These are phyloP conservation scores for Columbina picui DNA, from an alignment of 2,113 vertebrate species.

Conservation along the genomic window DNA sequence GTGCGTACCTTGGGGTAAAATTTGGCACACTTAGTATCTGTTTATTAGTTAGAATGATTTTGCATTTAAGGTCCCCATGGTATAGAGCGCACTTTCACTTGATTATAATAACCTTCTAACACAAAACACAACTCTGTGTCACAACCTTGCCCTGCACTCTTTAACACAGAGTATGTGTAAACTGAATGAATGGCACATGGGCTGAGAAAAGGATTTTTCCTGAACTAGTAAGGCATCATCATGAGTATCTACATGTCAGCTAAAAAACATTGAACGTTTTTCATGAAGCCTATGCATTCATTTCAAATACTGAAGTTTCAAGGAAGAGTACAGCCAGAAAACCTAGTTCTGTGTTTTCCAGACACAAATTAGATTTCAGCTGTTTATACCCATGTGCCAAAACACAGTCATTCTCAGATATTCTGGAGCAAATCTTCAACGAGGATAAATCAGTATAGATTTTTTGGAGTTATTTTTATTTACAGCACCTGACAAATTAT, in stretches of 20 bases:
- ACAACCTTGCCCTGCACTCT: not conserved
- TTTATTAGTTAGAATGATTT: not conserved
- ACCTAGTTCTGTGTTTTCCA: not conserved
- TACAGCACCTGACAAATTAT: not conserved
- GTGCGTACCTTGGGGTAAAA: not conserved
- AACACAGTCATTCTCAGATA: not conserved
- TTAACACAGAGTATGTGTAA: fast-evolving
- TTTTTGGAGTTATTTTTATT: not conserved
- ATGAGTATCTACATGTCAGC: fast-evolving
- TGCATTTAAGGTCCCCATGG: not conserved
- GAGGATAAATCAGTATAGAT: fast-evolving
- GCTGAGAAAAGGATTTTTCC: not conserved
- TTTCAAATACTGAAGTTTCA: fast-evolving
- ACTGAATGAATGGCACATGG: fast-evolving
- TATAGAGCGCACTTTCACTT: not conserved
- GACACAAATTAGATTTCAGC: not conserved
- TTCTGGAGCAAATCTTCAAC: not conserved
- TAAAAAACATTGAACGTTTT: fast-evolving
- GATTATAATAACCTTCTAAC: not conserved
- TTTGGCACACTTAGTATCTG: not conserved
- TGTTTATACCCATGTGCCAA: not conserved
- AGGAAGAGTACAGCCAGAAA: not conserved
- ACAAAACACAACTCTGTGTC: fast-evolving
- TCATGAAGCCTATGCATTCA: fast-evolving
- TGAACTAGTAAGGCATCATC: not conserved